Evolutionary conservation across 2,797 vertebrate species (phyloP), one percentile per base, ranked within the genome.

Genomic region (Malacoraja senta): DNA sequence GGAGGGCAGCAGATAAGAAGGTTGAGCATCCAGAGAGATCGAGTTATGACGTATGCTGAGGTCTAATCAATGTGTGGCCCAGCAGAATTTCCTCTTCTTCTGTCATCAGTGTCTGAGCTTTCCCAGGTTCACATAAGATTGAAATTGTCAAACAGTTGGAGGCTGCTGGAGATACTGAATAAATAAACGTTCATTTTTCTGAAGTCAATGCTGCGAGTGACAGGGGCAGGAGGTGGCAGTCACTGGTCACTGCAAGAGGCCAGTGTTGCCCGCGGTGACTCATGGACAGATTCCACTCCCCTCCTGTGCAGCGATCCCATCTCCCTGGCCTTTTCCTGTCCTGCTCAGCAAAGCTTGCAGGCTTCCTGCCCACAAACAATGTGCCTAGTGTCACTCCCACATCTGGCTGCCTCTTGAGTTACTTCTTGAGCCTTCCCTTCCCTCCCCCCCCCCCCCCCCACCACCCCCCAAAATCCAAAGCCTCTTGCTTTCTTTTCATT

Each of bases 361-460:
- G 84, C 84, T 88, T 88, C 84, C 63, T 88, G 84, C n/a, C 35
- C 63, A 21, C 63, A 65, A 35, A 88, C 84, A 88, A 88, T 88
- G 63, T 35, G 17, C 17, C n/a, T 32, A 88, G 63, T 88, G 84
- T 88, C 63, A 68, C 61, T 88, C 61, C 32, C n/a, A 88, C 84
- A 88, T 88, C 84, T 88, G 84, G 84, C 63, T 68, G n/a, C 84
- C 17, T 88, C 84, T 68, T 88, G n/a, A 32, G 61, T 88, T 68
- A 35, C n/a, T 32, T 88, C 63, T 68, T 35, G n/a, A 35, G n/a
- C 84, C 84, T 68, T 88, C 3, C 3, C 84, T 35, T 65, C 84
- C 61, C 84, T 29, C 65, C 84, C 84, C 83, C 58, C 44, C 24
- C 71, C 71, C 7, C 17, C 71, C 24, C 9, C 1, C 44, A 53